Conservation (phyloP, 2,113 vertebrate species). For the Eleginops maclovinus region DNA sequence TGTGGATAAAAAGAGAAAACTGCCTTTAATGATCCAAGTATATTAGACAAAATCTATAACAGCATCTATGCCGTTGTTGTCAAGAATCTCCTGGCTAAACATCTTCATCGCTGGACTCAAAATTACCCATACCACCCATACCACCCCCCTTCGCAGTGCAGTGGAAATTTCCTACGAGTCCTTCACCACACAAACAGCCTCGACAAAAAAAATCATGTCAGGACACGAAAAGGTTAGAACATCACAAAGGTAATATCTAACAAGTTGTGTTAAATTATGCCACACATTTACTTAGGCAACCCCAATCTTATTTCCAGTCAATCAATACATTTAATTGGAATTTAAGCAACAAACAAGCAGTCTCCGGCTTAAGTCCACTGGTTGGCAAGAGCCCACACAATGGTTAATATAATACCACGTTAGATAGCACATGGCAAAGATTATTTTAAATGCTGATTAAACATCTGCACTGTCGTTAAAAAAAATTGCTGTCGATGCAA, state of each 20-base stretch:
- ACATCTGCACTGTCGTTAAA: background rate
- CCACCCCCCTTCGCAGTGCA: constrained; percentile 45
- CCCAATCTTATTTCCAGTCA: background rate
- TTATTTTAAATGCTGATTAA: background rate
- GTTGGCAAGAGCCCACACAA: background rate
- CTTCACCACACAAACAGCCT: constrained; percentile 49
- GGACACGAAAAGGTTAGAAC: constrained; percentile 7
- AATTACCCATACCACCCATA: background rate
- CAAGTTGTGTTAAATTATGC: background rate
- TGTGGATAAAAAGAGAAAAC: background rate
- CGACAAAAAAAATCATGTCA: constrained; percentile 28
- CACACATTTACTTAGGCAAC: background rate
- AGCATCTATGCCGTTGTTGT: background rate
- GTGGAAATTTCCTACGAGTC: constrained; percentile 77
- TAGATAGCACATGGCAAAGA: too few species aligned
- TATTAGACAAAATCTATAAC: background rate
- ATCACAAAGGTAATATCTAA: background rate
- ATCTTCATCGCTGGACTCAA: constrained; percentile 16
- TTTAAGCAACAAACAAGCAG: background rate
- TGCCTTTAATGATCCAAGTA: background rate
- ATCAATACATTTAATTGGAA: background rate
- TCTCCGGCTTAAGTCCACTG: background rate
- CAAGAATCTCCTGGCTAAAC: background rate
- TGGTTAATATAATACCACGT: background rate
- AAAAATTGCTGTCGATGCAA: background rate